Conservation (phyloP, 2,888 invertebrate species). For the Megalurothrips usitatus region DNA sequence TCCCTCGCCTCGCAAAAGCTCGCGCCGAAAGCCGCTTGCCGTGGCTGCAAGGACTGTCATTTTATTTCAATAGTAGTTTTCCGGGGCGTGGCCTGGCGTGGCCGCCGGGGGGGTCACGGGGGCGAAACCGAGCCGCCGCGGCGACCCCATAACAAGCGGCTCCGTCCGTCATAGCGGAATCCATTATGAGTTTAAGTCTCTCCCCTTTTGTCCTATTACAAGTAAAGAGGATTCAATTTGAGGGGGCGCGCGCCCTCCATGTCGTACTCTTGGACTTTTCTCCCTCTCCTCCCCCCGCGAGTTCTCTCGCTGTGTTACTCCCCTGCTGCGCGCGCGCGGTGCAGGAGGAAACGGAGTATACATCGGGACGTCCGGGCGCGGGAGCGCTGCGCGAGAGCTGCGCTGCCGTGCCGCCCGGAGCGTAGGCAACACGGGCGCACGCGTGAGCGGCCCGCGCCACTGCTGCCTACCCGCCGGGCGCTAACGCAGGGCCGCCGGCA, state of each 20-base stretch:
- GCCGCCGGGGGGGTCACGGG: neutral
- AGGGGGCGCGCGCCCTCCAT: neutral
- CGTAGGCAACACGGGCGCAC: too few species aligned
- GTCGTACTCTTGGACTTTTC: too few species aligned
- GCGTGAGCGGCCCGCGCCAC: too few species aligned
- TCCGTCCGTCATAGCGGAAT: neutral
- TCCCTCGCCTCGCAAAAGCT: neutral
- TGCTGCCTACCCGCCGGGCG: too few species aligned
- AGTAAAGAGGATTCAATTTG: slow-evolving; percentile 11
- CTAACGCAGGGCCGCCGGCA: too few species aligned
- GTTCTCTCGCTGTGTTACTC: too few species aligned
- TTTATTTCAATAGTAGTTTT: neutral
- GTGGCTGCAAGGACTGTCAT: neutral
- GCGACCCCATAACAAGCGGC: neutral
- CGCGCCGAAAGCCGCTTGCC: neutral
- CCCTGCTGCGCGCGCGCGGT: too few species aligned
- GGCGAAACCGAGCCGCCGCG: neutral
- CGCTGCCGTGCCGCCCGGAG: too few species aligned
- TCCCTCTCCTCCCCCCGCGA: too few species aligned
- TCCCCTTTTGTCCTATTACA: neutral
- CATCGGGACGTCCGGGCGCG: too few species aligned
- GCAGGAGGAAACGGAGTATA: too few species aligned
- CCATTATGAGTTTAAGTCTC: slow-evolving; percentile 8
- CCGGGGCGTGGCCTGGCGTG: neutral
- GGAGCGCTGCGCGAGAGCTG: too few species aligned